A percentile compares a stretch with the other conserved stretches of the same genome.
These are phyloP conservation scores for Penaeus japonicus DNA, from an alignment of 1,140 invertebrate genomes.

Conservation along the genomic window DNA sequence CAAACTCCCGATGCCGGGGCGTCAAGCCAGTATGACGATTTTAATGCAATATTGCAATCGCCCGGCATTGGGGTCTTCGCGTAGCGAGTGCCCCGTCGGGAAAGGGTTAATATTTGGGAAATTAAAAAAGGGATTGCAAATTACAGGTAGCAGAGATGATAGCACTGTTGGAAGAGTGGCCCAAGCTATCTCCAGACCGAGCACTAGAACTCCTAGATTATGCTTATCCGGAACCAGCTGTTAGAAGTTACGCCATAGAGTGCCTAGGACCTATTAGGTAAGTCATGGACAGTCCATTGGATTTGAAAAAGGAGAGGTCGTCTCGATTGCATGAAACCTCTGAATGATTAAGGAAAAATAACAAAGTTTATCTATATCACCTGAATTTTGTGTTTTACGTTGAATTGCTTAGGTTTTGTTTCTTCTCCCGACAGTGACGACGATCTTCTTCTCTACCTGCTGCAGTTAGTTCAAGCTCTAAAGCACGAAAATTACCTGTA, in stretches of 20 bases:
- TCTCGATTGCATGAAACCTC: not conserved
- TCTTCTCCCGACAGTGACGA: conserved; percentile 69
- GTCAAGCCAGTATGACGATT: no score
- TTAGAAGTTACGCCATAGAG: conserved; percentile 89
- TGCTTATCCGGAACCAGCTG: conserved; percentile 89
- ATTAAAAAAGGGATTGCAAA: not conserved
- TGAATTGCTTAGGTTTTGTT: conserved; percentile 20
- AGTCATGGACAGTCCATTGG: not conserved
- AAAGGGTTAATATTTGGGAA: no score
- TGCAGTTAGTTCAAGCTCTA: conserved; percentile 71
- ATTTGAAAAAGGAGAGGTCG: not conserved
- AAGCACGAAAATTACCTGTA: conserved; percentile 71
- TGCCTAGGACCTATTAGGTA: conserved; percentile 81
- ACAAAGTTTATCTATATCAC: not conserved
- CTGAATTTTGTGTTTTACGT: not conserved
- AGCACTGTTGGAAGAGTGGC: conserved; percentile 81
- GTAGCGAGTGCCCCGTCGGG: no score
- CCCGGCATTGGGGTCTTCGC: no score
- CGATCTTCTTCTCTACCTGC: conserved; percentile 68
- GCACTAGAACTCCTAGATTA: conserved; percentile 95
- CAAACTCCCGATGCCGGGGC: no score
- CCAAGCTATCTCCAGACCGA: conserved; percentile 78
- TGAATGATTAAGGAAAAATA: not conserved
- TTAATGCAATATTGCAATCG: no score
- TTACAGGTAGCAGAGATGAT: conserved; percentile 78